Base-by-base conservation (phyloP, 1,140 invertebrate genomes). In the Teleogryllus occipitalis region DNA sequence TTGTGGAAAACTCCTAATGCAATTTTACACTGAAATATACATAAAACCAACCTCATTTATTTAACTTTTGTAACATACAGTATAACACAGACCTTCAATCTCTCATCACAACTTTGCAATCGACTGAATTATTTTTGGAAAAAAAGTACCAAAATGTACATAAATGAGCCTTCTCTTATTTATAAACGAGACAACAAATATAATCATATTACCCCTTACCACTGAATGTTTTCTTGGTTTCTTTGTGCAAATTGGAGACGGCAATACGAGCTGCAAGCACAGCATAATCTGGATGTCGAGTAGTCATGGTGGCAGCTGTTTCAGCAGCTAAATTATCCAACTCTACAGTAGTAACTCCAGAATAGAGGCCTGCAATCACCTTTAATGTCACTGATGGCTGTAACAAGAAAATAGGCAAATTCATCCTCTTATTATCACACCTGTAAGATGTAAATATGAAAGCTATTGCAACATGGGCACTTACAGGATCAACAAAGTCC, bases 251-350 rank as follows among this genome's bases (percentile, higher is more conserved):
- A 89, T 99, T 99, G 8, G 97, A 98, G 7, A 99, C 92, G 75
- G 96, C 97, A 85, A 99, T 96, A 82, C 98, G 90, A 27, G 97
- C 98, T 80, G 98, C 98, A 74, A 99, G 88, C 80, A 96, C 90
- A 8, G 97, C 97, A 90, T 99, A 99, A 88, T 99, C 98, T 0
- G 97, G 95, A 89, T 99, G 98, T 84, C 95, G 93, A 8, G 95
- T 97, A 0, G 97, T 98, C 94, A 98, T 95, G 27, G 94, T 96
- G 21, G 97, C 97, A 73, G 96, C 95, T 81, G 94, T 99, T 89
- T 99, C 97, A 2, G 98, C 98, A 78, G 98, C 97, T 80, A 99
- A 88, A 87, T 98, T 99, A 87, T 99, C 98, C 82, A 99, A 87
- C 85, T 99, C 97, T 0, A 97, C 93, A 7, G 98, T 99, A 27